Percentiles rank a stretch among this genome's conserved stretches.
Evolutionary conservation across 2,888 invertebrate genomes (phyloP).

Genomic region (Tupiocoris notatus): DNA sequence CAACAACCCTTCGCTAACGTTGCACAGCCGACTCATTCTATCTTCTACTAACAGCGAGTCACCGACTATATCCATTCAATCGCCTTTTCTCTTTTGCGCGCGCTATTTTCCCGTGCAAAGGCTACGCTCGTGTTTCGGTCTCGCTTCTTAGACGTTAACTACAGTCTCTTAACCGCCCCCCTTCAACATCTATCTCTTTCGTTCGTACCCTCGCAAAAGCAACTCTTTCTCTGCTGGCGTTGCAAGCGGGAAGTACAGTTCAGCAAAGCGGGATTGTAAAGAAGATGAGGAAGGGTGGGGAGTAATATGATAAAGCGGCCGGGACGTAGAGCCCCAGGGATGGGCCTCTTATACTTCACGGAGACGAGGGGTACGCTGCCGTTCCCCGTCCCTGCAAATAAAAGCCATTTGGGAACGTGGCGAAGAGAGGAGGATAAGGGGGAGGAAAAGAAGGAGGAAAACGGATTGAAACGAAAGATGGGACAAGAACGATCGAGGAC

Average conservation of each 20-base stretch:
- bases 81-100: background rate
- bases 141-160: constrained; percentile 26
- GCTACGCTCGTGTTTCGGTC: background rate
- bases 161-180: constrained; percentile 28
- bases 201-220: constrained; percentile 21
- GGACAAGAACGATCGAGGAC: background rate
- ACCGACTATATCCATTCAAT: background rate
- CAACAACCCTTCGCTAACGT: background rate
- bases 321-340: constrained; percentile 23
- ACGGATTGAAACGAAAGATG: background rate
- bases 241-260: constrained; percentile 16
- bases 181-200: constrained; percentile 21
- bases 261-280: background rate
- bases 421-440: background rate
- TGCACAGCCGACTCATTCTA: background rate
- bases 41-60: background rate
- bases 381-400: constrained; percentile 16
- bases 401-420: constrained; percentile 29
- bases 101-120: background rate
- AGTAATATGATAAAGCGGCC: constrained; percentile 35
- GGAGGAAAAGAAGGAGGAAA: background rate
- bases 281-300: too few species aligned
- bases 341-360: constrained; percentile 28
- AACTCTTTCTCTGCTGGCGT: constrained; percentile 8
- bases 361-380: background rate